phyloP scores from a whole-genome alignment of 1,140 invertebrate genomes.

The Grapholita molesta region DNA sequence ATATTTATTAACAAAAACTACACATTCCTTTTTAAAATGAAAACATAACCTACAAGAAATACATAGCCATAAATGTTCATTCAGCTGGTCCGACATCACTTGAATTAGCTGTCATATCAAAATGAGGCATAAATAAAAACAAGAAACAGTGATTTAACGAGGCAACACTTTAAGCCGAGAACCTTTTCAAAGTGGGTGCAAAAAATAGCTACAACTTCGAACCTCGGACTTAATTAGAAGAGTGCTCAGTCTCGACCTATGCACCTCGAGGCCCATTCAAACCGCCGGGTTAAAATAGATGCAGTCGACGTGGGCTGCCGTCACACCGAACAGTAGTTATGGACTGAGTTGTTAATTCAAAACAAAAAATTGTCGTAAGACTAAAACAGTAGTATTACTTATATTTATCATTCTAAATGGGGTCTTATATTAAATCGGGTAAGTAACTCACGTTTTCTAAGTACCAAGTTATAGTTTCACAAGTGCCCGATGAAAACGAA shows the following conservation, averaged over 20 bases:
- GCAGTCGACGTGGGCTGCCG: background rate
- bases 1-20: too few species aligned
- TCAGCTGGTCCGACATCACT: background rate
- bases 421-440: too few species aligned
- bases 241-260: slow-evolving; percentile 10
- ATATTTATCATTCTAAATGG: too few species aligned
- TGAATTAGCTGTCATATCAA: background rate
- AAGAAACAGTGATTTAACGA: background rate
- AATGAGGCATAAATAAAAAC: background rate
- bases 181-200: slow-evolving; percentile 12
- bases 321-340: slow-evolving; percentile 6
- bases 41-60: too few species aligned
- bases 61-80: too few species aligned
- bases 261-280: slow-evolving; percentile 18
- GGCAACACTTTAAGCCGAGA: slow-evolving; percentile 7
- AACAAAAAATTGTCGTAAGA: too few species aligned
- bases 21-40: too few species aligned
- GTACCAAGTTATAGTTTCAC: too few species aligned
- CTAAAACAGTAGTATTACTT: too few species aligned
- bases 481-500: too few species aligned
- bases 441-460: too few species aligned
- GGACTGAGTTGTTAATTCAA: background rate
- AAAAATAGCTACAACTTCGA: slow-evolving; percentile 4
- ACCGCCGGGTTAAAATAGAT: slow-evolving; percentile 17
- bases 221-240: slow-evolving; percentile 13